Conservation (phyloP, 2,113 vertebrate species). For the Emberiza fucata region DNA sequence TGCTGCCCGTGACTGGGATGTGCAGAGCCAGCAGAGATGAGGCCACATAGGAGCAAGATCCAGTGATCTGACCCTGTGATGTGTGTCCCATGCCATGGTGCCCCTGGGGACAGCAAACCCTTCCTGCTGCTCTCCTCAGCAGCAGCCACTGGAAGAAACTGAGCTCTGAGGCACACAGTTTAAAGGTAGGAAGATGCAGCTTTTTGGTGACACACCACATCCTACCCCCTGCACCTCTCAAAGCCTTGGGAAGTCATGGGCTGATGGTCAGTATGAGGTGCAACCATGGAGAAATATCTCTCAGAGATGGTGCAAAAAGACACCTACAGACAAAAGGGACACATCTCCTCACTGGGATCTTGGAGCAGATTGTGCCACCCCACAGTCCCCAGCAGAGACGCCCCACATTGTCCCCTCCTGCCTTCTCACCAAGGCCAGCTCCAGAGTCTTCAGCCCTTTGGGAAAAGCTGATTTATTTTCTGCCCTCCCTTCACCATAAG, state of each 20-base stretch:
- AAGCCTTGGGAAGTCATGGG: not conserved
- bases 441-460: not conserved
- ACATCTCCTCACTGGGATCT: no score
- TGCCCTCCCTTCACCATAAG: accelerated
- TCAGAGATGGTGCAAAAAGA: not conserved
- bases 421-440: not conserved
- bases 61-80: not conserved
- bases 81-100: no score
- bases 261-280: not conserved
- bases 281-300: accelerated
- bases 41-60: accelerated
- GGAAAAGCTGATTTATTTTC: not conserved
- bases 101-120: not conserved
- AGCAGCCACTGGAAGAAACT: not conserved
- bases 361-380: not conserved
- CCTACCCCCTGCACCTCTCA: not conserved
- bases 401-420: accelerated
- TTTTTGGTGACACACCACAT: not conserved
- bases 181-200: not conserved
- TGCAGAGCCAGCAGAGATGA: not conserved
- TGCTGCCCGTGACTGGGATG: not conserved
- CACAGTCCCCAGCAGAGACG: not conserved
- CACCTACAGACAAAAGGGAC: not conserved
- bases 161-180: not conserved
- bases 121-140: not conserved